Base-by-base conservation (phyloP, 2,113 vertebrate species). In the Mionectes macconnelli region DNA sequence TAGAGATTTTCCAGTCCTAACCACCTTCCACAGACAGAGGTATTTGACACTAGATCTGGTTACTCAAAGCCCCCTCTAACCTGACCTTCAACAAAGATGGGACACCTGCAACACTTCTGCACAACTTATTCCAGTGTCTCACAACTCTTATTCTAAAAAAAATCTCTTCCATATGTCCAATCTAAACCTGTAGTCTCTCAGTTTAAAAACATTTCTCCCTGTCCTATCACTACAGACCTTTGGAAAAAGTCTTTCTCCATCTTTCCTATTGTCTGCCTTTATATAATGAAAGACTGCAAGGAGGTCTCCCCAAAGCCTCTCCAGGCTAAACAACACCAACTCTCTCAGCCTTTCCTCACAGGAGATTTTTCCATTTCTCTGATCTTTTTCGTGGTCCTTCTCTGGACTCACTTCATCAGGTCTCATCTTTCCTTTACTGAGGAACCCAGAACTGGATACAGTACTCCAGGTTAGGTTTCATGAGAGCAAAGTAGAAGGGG, bases 1-100 rank as follows among this genome's bases (percentile, higher is more conserved):
- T 47, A 42, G 88, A 55, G 22, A 50, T 44, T 14, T 63, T 19
- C 22, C 8, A 55, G 3, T 73, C 10, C 40, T 69, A n/a, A 6
- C 4, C 1, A 13, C 5, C 18, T 53, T 4, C 21, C 39, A 55
- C 42, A 13, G 33, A 1, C 33, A 87, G 12, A 31, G 19, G 55
- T 11, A 30, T 12, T 52, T 72, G 6, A 16, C 5, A 53, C 18
- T 53, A 64, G 4, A 42, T 27, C 25, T 55, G 4, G 8, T 39
- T 79, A 8, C 20, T 55, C 9, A 60, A 9, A 67, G 6, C 0
- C 18, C 7, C 1, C 1, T 55, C 19, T 35, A 33, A 60, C 3
- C 11, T 70, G 30, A 15, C 6, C 20, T 52, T 66, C 37, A 81
- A 63, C 24, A 40, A 0, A 12, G 12, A 33, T 53, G 21, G 6